Base-by-base conservation (phyloP, 2,888 invertebrate genomes). In the Cephus rjabovi region DNA sequence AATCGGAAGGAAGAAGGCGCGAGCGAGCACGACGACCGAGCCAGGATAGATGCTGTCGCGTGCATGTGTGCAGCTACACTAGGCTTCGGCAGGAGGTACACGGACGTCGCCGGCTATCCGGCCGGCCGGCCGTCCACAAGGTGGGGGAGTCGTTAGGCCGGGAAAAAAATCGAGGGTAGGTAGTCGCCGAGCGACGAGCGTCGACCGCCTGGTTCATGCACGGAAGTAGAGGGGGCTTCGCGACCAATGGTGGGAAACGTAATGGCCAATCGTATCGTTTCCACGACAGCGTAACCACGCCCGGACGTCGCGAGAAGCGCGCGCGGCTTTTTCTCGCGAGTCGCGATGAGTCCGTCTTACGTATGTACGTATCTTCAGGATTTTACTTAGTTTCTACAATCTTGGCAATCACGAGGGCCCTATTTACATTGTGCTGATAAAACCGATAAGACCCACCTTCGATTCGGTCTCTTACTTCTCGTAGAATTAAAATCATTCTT, bases 51-150 rank as follows among this genome's bases (percentile, higher is more conserved):
- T 90, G 91, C 89, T 89, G 88, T 90, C 90, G 90, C 91, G 89
- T 89, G 90, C 90, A 91, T 89, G 90, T 89, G 90, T 90, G 90
- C 91, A 90, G 90, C 91, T 88, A 90, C 90, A 91, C 90, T 89
- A 89, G 87, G 84, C 86, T 84, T 87, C 82, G 87, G 89, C 85
- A 86, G 84, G 88, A 86, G 79, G 40, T 73, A 88, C 87, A 87
- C 87, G 86, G 85, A 84, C 87, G 87, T 84, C 85, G 81, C 77
- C 76, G 75, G 71, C 71, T 71, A 71, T 71, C 71, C 71, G 71
- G 76, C 81, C 80, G 82, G 83, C 84, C 83, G 83, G 82, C 81
- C 82, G 86, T 78, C 79, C 76, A 79, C 76, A 78, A 84, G 83
- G 90, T 89, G 90, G 89, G 90, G 90, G 90, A 88, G 90, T 88